Evolutionary conservation across 2,113 vertebrate genomes (phyloP).

Genomic region (Apteryx owenii): DNA sequence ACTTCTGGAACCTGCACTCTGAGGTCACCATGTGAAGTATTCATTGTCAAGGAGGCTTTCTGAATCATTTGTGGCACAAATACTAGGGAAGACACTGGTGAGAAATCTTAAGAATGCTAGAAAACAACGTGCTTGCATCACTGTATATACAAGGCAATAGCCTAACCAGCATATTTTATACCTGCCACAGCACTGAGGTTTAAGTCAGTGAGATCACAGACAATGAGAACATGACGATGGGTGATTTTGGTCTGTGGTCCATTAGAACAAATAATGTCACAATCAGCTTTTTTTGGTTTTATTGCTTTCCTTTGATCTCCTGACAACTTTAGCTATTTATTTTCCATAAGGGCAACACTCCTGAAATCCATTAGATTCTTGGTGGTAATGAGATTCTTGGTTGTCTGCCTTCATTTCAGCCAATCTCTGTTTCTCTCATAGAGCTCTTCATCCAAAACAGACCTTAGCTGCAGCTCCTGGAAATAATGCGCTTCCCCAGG

Average conservation of each 20-base stretch:
- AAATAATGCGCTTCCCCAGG: neutral
- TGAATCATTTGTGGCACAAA: neutral
- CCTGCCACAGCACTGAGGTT: fast-evolving
- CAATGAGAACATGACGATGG: neutral
- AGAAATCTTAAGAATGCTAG: neutral
- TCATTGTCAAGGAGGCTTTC: neutral
- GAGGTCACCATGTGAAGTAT: no score
- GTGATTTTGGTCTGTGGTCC: neutral
- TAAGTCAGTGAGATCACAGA: neutral
- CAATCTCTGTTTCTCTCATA: neutral
- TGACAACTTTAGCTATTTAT: neutral
- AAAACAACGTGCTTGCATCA: fast-evolving
- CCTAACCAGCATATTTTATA: neutral
- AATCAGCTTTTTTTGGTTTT: neutral
- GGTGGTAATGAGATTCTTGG: neutral
- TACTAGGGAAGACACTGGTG: fast-evolving
- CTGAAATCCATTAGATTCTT: neutral
- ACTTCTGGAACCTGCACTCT: neutral
- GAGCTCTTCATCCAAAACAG: neutral
- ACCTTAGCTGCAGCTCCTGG: neutral
- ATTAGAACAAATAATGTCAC: neutral
- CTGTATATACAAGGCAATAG: fast-evolving
- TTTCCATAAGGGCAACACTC: neutral
- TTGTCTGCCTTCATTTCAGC: neutral
- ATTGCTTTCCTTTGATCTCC: conserved; percentile 3